These are phyloP conservation scores for Alsophila aescularia DNA, from an alignment of 2,888 invertebrate species.

Conservation along the genomic window DNA sequence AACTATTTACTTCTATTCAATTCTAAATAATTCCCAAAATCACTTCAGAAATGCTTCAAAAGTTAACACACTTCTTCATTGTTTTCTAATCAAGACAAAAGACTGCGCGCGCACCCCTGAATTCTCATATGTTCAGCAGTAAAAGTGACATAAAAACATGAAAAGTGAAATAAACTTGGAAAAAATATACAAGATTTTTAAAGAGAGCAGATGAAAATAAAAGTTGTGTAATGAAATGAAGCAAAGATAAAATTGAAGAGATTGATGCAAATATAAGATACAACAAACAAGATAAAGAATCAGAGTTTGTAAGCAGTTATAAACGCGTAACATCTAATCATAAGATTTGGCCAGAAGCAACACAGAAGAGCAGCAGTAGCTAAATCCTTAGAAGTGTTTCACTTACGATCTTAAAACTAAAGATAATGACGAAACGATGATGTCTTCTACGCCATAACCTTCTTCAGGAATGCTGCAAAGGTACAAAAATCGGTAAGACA, in stretches of 20 bases:
- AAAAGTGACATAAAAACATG: no score
- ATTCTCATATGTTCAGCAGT: background rate
- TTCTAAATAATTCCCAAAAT: no score
- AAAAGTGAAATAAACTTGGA: no score
- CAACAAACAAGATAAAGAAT: conserved; percentile 3
- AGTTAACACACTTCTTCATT: no score
- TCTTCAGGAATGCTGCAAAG: conserved; percentile 91
- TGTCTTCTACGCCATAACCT: conserved; percentile 87
- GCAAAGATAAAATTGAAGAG: conserved; percentile 28
- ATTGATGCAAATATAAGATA: conserved; percentile 3
- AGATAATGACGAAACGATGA: conserved; percentile 71
- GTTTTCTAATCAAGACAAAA: background rate
- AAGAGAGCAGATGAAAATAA: background rate
- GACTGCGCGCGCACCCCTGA: background rate
- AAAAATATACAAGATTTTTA: background rate
- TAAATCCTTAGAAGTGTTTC: conserved; percentile 45
- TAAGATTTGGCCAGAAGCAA: conserved; percentile 38
- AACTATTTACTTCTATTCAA: background rate
- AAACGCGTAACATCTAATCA: background rate
- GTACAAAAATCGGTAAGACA: conserved; percentile 66
- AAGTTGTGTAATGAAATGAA: background rate
- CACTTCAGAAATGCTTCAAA: no score
- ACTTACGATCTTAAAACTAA: conserved; percentile 86
- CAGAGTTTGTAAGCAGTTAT: conserved; percentile 3
- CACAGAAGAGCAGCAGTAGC: conserved; percentile 50